These are phyloP conservation scores for Thinocorus orbignyianus DNA, from an alignment of 2,113 vertebrate species.

Conservation along the genomic window DNA sequence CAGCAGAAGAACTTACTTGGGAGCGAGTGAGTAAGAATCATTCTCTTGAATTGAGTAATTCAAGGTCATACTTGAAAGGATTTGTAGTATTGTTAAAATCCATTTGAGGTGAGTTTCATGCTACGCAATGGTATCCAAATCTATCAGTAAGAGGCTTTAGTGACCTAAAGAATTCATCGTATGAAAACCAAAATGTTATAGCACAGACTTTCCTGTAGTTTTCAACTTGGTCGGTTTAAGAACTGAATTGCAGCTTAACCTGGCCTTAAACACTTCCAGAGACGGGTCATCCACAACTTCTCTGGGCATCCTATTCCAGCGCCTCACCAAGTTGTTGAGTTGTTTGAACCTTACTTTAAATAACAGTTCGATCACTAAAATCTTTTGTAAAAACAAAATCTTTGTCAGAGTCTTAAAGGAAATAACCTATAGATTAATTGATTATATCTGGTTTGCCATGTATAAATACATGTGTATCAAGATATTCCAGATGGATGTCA, in stretches of 20 bases:
- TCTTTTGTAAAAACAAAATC: background rate
- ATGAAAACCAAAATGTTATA: background rate
- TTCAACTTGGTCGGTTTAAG: background rate
- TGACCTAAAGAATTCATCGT: background rate
- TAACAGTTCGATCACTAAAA: background rate
- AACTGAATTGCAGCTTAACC: background rate
- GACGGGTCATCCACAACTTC: too few relatives aligned
- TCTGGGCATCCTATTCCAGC: too few relatives aligned
- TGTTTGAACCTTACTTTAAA: background rate
- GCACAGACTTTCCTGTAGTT: background rate
- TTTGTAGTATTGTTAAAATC: background rate
- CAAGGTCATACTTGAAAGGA: background rate
- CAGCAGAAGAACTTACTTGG: slow-evolving; percentile 96
- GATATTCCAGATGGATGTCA: background rate
- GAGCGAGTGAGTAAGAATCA: slow-evolving; percentile 83
- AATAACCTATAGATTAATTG: background rate
- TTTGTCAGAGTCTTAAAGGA: background rate
- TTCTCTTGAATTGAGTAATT: background rate
- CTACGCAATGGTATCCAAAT: background rate
- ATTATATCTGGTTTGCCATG: background rate
- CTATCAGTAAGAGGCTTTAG: background rate
- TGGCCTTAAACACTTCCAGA: too few relatives aligned
- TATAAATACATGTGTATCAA: background rate
- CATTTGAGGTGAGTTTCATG: background rate
- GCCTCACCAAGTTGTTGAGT: background rate